phyloP scores from a whole-genome alignment of 92 coral and sea anemone genomes.

The Palythoa grandiflora region DNA sequence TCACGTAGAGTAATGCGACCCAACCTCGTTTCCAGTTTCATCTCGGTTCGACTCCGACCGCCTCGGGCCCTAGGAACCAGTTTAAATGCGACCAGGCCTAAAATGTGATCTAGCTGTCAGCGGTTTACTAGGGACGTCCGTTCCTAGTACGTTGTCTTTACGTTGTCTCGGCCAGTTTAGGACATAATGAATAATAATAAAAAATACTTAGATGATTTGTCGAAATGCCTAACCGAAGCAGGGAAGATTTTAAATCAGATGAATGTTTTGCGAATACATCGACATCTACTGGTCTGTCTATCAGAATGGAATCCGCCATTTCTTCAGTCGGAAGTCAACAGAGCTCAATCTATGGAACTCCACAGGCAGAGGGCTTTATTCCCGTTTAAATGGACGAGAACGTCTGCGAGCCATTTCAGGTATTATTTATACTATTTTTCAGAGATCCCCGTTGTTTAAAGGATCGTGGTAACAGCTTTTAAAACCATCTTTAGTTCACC shows the following conservation, averaged over 20 bases:
- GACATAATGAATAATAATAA: slow-evolving; percentile 21
- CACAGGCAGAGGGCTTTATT: slow-evolving; percentile 40
- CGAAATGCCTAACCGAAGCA: slow-evolving; percentile 37
- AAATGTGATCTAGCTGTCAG: slow-evolving; percentile 8
- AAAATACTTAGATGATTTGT: slow-evolving; percentile 38
- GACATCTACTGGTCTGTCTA: slow-evolving; percentile 26
- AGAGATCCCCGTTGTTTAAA: slow-evolving; percentile 30
- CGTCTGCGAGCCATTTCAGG: slow-evolving; percentile 48
- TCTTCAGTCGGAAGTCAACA: slow-evolving; percentile 44
- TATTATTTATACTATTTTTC: slow-evolving; percentile 31
- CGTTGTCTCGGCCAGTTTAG: slow-evolving; percentile 7
- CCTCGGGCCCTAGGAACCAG: background rate
- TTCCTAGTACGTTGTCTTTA: slow-evolving; percentile 7
- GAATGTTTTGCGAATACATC: slow-evolving; percentile 38
- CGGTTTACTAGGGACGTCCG: slow-evolving; percentile 2
- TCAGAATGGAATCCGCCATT: slow-evolving; percentile 40
- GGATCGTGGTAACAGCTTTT: slow-evolving; percentile 8
- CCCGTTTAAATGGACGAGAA: slow-evolving; percentile 39
- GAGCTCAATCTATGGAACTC: slow-evolving; percentile 51
- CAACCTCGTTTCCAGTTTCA: no score
- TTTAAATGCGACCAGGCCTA: slow-evolving; percentile 8
- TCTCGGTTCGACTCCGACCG: no score
- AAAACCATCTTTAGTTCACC: background rate
- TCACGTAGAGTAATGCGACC: no score
- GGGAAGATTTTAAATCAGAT: slow-evolving; percentile 36